These are phyloP conservation scores for Gastrophryne carolinensis DNA, from an alignment of 2,797 vertebrate genomes.

Conservation along the genomic window DNA sequence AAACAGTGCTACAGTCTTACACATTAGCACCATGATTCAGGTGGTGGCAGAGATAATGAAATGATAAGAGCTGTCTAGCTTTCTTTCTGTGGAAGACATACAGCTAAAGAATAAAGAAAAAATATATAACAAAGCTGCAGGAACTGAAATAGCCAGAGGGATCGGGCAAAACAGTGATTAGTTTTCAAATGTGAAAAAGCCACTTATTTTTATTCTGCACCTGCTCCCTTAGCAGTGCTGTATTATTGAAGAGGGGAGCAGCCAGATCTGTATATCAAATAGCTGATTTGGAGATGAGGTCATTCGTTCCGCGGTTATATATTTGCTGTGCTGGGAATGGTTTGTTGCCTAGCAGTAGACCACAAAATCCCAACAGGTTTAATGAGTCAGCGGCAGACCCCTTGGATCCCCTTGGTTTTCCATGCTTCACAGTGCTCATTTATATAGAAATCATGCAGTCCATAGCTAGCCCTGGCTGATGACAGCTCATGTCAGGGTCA, in stretches of 20 bases:
- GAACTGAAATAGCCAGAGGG: conserved; percentile 59
- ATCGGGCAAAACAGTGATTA: conserved; percentile 52
- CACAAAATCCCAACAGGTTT: conserved; percentile 81
- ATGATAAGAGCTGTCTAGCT: conserved; percentile 53
- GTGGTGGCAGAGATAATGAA: conserved; percentile 1
- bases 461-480: conserved; percentile 68
- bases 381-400: conserved; percentile 64
- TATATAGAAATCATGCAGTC: background rate
- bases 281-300: conserved; percentile 74
- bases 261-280: conserved; percentile 77
- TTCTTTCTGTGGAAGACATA: conserved; percentile 52
- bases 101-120: conserved; percentile 59
- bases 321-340: conserved; percentile 67
- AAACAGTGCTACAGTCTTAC: conserved; percentile 29
- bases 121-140: conserved; percentile 60
- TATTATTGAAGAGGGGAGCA: conserved; percentile 62
- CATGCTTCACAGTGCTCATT: conserved; percentile 60
- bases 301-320: conserved; percentile 67
- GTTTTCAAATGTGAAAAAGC: conserved; percentile 60
- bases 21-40: conserved; percentile 4
- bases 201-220: conserved; percentile 65
- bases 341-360: conserved; percentile 72
- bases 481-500: conserved; percentile 61
- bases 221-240: conserved; percentile 66
- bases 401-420: conserved; percentile 66